A percentile compares a stretch with the other conserved stretches of the same genome.
Evolutionary conservation across 2,888 invertebrate species (phyloP).

Genomic region (Dicyrtomina minuta): DNA sequence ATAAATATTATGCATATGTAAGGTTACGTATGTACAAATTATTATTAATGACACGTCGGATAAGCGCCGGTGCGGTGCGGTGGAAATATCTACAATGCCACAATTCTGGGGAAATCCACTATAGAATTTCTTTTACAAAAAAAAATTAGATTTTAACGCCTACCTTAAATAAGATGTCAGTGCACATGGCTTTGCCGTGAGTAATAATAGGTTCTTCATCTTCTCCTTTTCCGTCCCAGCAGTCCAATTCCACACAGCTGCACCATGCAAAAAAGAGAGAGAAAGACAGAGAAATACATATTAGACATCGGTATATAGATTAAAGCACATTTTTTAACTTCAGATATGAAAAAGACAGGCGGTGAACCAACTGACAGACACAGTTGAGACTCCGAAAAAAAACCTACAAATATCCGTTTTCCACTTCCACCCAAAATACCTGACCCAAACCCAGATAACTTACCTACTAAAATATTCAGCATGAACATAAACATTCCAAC

Average conservation of each 20-base stretch:
- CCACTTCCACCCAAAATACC: background rate
- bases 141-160: constrained; percentile 5
- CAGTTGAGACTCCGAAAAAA: background rate
- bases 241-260: constrained; percentile 96
- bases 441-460: no score
- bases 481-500: no score
- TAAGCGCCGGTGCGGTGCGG: no score
- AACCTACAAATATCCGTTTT: background rate
- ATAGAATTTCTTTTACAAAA: no score
- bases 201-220: constrained; percentile 99
- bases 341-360: background rate
- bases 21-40: no score
- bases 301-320: background rate
- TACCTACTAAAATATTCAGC: no score
- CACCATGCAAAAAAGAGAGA: constrained; percentile 38
- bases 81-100: no score
- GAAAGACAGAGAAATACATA: constrained; percentile 1
- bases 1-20: no score
- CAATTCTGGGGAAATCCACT: no score
- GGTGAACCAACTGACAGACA: no score
- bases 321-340: background rate
- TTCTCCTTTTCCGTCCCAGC: constrained; percentile 98
- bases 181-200: constrained; percentile 99
- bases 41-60: no score
- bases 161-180: constrained; percentile 94